These are phyloP conservation scores for Tyria jacobaeae DNA, from an alignment of 2,888 invertebrate species.

Conservation along the genomic window DNA sequence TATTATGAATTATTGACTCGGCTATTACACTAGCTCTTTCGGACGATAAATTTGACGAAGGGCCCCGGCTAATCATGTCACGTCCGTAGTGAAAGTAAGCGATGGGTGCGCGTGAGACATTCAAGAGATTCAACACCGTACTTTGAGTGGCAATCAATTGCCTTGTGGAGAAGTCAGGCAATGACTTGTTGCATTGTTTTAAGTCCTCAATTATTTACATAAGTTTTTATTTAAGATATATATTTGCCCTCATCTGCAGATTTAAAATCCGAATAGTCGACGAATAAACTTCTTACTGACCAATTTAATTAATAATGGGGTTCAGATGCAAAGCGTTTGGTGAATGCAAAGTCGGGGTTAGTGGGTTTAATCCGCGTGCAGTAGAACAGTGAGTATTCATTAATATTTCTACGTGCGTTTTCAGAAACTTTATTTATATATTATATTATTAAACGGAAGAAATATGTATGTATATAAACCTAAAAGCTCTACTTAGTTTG, in stretches of 20 bases:
- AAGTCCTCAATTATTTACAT: background rate
- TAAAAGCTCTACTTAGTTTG: too few relatives aligned
- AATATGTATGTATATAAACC: too few relatives aligned
- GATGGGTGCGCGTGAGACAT: constrained; percentile 42
- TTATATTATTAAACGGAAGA: too few relatives aligned
- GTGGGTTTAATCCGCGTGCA: too few relatives aligned
- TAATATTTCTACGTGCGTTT: too few relatives aligned
- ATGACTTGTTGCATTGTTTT: constrained; percentile 21
- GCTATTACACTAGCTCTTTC: constrained; percentile 36
- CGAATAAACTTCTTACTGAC: too few relatives aligned
- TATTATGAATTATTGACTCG: constrained; percentile 15
- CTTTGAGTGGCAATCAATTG: constrained; percentile 12
- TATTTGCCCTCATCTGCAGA: background rate
- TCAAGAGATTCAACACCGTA: constrained; percentile 17
- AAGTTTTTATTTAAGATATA: background rate
- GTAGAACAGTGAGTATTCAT: too few relatives aligned
- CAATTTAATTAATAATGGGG: too few relatives aligned
- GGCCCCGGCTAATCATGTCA: constrained; percentile 62
- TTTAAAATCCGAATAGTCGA: too few relatives aligned
- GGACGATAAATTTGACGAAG: constrained; percentile 52
- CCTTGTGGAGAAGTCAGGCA: constrained; percentile 12
- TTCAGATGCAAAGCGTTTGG: too few relatives aligned
- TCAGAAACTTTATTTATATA: too few relatives aligned
- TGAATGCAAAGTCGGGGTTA: too few relatives aligned
- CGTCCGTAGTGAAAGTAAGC: constrained; percentile 71